These are phyloP conservation scores for Lasaia peninsularis DNA, from an alignment of 1,140 invertebrate genomes.

Conservation along the genomic window DNA sequence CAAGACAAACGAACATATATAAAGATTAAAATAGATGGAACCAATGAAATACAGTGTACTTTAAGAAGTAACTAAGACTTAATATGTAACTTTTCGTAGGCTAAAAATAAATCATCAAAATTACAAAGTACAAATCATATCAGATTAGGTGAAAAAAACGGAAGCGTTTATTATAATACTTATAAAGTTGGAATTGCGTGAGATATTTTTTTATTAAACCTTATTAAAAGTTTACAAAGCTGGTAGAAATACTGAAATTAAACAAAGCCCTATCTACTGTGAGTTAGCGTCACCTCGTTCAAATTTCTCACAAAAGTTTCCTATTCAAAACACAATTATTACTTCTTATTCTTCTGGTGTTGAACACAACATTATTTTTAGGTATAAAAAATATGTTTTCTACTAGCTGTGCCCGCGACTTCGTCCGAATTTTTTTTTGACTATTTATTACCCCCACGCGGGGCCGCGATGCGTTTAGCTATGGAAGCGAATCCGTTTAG, in stretches of 20 bases:
- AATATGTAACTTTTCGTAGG: too few species aligned
- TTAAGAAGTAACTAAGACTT: too few species aligned
- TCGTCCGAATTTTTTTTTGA: too few species aligned
- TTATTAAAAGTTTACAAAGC: not conserved
- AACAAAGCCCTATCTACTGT: not conserved
- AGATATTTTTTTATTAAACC: not conserved
- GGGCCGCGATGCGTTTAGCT: too few species aligned
- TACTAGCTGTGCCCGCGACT: too few species aligned
- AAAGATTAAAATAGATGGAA: too few species aligned
- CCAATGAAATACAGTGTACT: too few species aligned
- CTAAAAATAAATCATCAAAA: not conserved
- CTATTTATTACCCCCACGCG: too few species aligned
- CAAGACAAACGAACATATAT: too few species aligned
- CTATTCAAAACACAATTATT: not conserved
- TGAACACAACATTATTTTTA: too few species aligned
- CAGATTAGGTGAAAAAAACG: not conserved
- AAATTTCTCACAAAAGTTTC: not conserved
- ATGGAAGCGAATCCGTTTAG: too few species aligned
- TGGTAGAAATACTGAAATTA: not conserved
- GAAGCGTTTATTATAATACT: not conserved
- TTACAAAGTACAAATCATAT: not conserved
- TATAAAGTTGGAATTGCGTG: not conserved
- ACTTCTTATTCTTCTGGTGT: not conserved
- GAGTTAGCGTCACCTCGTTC: not conserved
- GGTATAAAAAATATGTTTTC: too few species aligned